phyloP scores from a whole-genome alignment of 2,113 vertebrate genomes.

The Anguilla rostrata region DNA sequence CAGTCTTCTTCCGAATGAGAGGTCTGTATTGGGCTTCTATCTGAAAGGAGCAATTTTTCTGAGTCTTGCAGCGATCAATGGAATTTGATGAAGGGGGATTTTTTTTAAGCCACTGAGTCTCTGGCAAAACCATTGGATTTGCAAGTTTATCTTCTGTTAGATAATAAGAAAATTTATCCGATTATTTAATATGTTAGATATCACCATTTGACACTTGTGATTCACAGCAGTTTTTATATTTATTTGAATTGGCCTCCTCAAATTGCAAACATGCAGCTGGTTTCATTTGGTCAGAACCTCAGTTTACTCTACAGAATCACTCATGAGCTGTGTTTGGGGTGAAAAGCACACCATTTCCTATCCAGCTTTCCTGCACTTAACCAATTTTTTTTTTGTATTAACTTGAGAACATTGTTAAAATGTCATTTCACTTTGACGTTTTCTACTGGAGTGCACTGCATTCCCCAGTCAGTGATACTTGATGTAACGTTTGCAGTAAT shows the following conservation, averaged over 20 bases:
- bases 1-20: background rate
- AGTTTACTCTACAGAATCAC: background rate
- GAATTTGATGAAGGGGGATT: background rate
- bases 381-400: background rate
- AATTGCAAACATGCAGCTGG: background rate
- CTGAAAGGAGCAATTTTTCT: background rate
- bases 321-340: background rate
- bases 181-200: background rate
- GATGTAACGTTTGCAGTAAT: background rate
- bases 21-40: background rate
- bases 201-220: background rate
- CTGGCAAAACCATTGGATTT: background rate
- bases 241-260: background rate
- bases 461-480: background rate
- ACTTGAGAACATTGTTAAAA: background rate
- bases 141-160: too few species aligned
- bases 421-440: background rate
- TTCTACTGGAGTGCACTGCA: background rate
- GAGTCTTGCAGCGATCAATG: background rate
- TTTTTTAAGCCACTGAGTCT: too few species aligned
- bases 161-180: background rate
- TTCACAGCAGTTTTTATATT: background rate
- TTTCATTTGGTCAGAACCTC: background rate
- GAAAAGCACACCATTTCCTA: background rate
- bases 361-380: background rate